Evolutionary conservation across 1,140 invertebrate genomes (phyloP).

Genomic region (Drosophila erecta): DNA sequence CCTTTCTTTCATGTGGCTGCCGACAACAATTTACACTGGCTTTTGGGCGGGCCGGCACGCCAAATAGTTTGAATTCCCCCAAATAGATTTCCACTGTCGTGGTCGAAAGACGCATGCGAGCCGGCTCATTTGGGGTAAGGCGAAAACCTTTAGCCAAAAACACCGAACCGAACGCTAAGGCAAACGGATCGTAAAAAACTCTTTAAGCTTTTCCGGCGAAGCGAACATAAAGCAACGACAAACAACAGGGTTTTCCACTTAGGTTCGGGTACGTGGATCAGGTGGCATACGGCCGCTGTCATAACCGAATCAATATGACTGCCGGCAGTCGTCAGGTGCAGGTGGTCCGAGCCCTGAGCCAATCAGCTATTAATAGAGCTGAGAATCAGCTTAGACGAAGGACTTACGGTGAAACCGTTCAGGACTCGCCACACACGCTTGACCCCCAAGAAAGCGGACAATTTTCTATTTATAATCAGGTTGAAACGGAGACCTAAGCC

Average conservation of each 20-base stretch:
- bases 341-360: slow-evolving; percentile 26
- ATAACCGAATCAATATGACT: slow-evolving; percentile 58
- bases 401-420: slow-evolving; percentile 46
- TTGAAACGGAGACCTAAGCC: slow-evolving; percentile 33
- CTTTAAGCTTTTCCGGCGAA: slow-evolving; percentile 30
- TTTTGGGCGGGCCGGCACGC: slow-evolving; percentile 28
- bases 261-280: slow-evolving; percentile 35
- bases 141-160: slow-evolving; percentile 24
- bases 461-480: slow-evolving; percentile 51
- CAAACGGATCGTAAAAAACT: slow-evolving; percentile 41
- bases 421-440: slow-evolving; percentile 11
- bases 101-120: slow-evolving; percentile 35
- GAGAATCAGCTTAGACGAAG: slow-evolving; percentile 50
- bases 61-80: slow-evolving; percentile 56
- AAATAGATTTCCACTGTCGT: slow-evolving; percentile 69
- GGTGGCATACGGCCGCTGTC: slow-evolving; percentile 47
- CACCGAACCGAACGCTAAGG: slow-evolving; percentile 47
- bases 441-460: slow-evolving; percentile 28
- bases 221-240: slow-evolving; percentile 45
- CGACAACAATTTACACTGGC: slow-evolving; percentile 50
- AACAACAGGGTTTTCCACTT: slow-evolving; percentile 68
- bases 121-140: slow-evolving; percentile 29
- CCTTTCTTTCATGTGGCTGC: slow-evolving; percentile 71
- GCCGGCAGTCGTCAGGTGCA: slow-evolving; percentile 47
- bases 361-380: slow-evolving; percentile 72